Evolutionary conservation across 2,113 vertebrate genomes (phyloP).

Genomic region (Rhynchomys soricoides): DNA sequence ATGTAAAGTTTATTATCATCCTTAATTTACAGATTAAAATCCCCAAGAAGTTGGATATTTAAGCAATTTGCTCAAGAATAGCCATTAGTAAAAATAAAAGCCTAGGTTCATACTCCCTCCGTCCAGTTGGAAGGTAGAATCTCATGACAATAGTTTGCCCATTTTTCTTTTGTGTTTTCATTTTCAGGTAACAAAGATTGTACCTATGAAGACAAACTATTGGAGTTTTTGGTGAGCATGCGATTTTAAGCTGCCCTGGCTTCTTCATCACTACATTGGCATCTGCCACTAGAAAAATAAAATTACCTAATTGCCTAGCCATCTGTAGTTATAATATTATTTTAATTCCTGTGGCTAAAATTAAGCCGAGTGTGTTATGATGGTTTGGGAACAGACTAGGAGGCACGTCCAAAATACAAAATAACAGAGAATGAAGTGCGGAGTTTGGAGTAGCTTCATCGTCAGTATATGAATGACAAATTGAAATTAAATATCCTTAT

Average conservation of each 20-base stretch:
- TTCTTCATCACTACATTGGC: constrained; percentile 39
- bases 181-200: neutral
- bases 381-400: neutral
- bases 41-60: accelerated
- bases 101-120: neutral
- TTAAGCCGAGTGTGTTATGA: neutral
- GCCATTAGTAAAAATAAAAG: neutral
- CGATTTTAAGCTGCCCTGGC: neutral
- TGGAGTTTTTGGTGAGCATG: neutral
- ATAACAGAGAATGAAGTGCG: neutral
- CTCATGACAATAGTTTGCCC: neutral
- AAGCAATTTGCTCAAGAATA: neutral
- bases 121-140: neutral
- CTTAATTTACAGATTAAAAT: neutral
- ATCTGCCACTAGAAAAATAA: constrained; percentile 52
- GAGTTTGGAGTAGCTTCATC: neutral
- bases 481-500: neutral
- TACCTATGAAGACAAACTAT: neutral
- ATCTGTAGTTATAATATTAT: constrained; percentile 47
- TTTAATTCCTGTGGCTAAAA: constrained; percentile 50
- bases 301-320: constrained; percentile 58
- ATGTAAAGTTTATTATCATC: neutral
- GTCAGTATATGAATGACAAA: neutral
- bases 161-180: neutral
- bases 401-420: constrained; percentile 41